phyloP scores from a whole-genome alignment of 2,113 vertebrate genomes.

The Lasiurus cinereus region DNA sequence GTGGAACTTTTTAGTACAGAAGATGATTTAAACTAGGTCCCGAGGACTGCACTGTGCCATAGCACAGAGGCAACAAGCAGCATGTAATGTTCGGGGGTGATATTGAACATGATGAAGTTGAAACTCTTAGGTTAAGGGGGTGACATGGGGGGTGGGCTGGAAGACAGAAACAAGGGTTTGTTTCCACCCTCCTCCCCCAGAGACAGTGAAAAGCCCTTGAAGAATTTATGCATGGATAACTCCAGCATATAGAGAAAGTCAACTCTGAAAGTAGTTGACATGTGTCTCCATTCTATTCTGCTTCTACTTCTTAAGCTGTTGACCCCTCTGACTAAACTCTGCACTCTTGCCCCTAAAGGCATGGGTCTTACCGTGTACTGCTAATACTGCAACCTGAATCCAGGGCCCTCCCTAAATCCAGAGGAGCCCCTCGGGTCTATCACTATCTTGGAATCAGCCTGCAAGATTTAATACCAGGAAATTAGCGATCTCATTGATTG shows the following conservation, averaged over 20 bases:
- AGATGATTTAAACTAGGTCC: neutral
- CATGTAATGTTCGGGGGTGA: neutral
- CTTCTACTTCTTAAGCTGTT: neutral
- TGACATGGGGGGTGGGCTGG: neutral
- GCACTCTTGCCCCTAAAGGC: neutral
- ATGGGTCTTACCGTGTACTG: neutral
- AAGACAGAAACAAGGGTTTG: neutral
- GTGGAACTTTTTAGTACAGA: neutral
- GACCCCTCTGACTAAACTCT: neutral
- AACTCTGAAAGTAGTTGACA: neutral
- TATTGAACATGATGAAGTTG: neutral
- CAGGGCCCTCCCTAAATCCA: neutral
- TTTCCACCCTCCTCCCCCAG: neutral
- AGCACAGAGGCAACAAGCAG: neutral
- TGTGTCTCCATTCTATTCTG: neutral
- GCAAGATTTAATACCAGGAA: neutral
- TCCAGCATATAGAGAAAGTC: neutral
- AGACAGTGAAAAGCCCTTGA: neutral
- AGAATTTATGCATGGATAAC: neutral
- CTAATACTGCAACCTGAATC: neutral
- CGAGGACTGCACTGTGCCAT: accelerated
- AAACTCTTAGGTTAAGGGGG: neutral
- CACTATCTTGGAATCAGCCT: neutral
- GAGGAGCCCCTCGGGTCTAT: neutral
- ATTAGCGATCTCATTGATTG: neutral